Evolutionary conservation across 2,888 invertebrate species (phyloP).

Genomic region (Agrenia bidenticulata): DNA sequence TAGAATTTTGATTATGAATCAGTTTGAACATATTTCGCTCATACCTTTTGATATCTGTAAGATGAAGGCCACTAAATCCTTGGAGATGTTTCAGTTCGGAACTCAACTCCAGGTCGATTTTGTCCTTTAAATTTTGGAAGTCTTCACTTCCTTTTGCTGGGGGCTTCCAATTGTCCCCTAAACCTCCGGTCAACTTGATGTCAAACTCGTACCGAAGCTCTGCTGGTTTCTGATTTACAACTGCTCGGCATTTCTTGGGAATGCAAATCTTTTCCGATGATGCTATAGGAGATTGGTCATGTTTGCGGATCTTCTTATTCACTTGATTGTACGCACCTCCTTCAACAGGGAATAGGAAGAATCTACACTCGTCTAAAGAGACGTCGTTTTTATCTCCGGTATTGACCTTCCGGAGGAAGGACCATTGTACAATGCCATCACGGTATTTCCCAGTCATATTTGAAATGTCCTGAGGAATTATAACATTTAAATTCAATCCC

Average conservation of each 20-base stretch:
- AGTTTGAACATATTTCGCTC: conserved; percentile 24
- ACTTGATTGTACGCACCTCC: conserved; percentile 80
- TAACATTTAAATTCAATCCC: neutral
- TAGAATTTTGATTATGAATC: conserved; percentile 1
- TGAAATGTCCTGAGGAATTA: conserved; percentile 67
- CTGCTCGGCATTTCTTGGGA: conserved; percentile 54
- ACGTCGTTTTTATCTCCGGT: conserved; percentile 64
- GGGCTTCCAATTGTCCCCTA: conserved; percentile 74
- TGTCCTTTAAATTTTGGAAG: conserved; percentile 69
- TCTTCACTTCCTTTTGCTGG: conserved; percentile 73
- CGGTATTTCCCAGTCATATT: conserved; percentile 69
- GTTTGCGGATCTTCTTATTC: conserved; percentile 82
- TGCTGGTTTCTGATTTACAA: conserved; percentile 58
- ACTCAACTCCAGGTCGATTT: conserved; percentile 66
- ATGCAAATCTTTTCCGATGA: conserved; percentile 79
- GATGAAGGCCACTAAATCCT: conserved; percentile 71
- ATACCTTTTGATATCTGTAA: conserved; percentile 68
- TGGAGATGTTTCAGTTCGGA: conserved; percentile 65
- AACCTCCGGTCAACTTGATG: conserved; percentile 59
- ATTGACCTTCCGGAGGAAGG: conserved; percentile 74
- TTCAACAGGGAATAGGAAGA: conserved; percentile 82
- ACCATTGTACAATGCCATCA: conserved; percentile 75
- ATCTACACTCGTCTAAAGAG: conserved; percentile 63
- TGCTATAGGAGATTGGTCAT: conserved; percentile 70
- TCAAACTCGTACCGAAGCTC: conserved; percentile 46